Percentiles rank a stretch among this genome's conserved stretches.
phyloP scores from a whole-genome alignment of 2,797 vertebrate genomes.

The Pterois miles region DNA sequence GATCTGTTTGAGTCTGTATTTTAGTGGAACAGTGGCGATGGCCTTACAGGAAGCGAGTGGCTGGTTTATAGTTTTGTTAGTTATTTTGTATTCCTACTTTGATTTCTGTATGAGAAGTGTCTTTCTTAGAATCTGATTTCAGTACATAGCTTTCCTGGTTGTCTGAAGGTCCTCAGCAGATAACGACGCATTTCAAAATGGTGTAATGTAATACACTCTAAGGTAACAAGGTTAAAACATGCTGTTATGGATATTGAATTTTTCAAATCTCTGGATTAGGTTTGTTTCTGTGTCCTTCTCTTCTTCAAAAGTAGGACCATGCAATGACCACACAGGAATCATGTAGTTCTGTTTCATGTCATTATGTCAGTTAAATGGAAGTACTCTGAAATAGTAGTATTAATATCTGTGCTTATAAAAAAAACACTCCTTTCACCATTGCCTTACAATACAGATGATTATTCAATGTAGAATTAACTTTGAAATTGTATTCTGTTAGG shows the following conservation, averaged over 20 bases:
- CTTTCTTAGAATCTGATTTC: slow-evolving; percentile 18
- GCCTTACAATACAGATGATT: not conserved
- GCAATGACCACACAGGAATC: not conserved
- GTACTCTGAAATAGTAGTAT: not conserved
- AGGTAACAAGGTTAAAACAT: slow-evolving; percentile 38
- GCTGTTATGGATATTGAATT: slow-evolving; percentile 28
- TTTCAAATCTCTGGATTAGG: slow-evolving; percentile 21
- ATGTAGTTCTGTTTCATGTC: not conserved
- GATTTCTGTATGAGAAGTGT: not conserved
- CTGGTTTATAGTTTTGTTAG: not conserved
- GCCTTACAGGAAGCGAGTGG: slow-evolving; percentile 1
- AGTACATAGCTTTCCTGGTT: slow-evolving; percentile 6
- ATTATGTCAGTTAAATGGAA: not conserved
- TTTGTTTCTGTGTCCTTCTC: slow-evolving; percentile 10
- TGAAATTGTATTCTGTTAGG: not conserved
- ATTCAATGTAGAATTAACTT: not conserved
- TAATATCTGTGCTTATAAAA: not conserved
- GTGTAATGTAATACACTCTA: slow-evolving; percentile 31
- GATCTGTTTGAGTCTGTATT: not conserved
- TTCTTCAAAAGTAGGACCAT: not conserved
- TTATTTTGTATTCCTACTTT: slow-evolving; percentile 24
- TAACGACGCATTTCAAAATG: not conserved
- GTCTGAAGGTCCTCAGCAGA: slow-evolving; percentile 29
- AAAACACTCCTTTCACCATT: not conserved
- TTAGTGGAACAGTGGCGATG: not conserved